Base-by-base conservation (phyloP, 2,113 vertebrate genomes). In the Argyrosomus japonicus region DNA sequence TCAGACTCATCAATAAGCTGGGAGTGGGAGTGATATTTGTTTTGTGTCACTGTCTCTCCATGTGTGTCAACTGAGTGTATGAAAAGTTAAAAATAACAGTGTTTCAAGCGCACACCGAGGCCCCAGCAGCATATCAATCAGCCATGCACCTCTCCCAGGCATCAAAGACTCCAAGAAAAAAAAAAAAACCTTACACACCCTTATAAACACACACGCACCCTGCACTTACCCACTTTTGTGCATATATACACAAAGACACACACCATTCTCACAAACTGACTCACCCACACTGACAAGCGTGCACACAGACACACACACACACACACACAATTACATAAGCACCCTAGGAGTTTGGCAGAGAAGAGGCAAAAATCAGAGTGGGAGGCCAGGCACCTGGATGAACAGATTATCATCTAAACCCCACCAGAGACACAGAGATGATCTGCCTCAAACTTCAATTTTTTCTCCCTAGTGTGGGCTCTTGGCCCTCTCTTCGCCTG, bases 381-480 rank as follows among this genome's bases (percentile, higher is more conserved):
- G 89, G 91, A 92, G 91, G 87, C 91, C 88, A 90, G 88, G 92
- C 89, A 93, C 92, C 90, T 92, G 90, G 89, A 91, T 90, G 90
- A 90, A 91, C 86, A 93, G 90, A 94, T 91, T 92, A 93, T 77
- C 84, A 90, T 84, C 73, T 85, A 92, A 92, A 87, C 83, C 88
- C 92, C 88, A 92, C 86, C 86, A 89, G 90, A 91, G 90, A 88
- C 89, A 88, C 87, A 84, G 36, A 87, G 90, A 93, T 86, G 88
- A 92, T 86, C 80, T 87, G 81, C 85, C 72, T 82, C 60, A 85
- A 92, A 91, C 87, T 89, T 92, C 68, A 87, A 79, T 91, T 94
- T 91, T 40, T 89, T 87, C 83, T 85, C 79, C 86, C 84, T 65
- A 79, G 75, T 82, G 78, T 79, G 74, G 85, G 73, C 75, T 81